Base-by-base conservation (phyloP, 2,888 invertebrate genomes). In the Dexiosoma caninum region DNA sequence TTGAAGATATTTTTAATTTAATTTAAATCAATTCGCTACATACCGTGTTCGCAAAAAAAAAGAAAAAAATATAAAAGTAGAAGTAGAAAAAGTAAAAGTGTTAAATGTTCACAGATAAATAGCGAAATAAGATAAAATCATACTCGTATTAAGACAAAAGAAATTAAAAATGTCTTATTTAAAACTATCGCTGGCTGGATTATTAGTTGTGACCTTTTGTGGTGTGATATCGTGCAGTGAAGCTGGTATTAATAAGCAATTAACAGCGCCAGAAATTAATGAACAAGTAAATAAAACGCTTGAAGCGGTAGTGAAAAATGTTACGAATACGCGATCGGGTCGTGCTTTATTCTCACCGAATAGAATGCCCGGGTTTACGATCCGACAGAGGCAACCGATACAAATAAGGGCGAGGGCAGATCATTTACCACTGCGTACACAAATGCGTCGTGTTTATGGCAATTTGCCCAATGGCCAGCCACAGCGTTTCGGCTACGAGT, bases 381-480 rank as follows among this genome's bases (percentile, higher is more conserved):
- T 83, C 81, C 51, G 84, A 79, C 37, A 69, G 0, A 77, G 84
- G n/a, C 83, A 78, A 55, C 81, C 82, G 0, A 55, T 85, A 9
- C 84, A 86, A 60, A 78, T 86, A 32, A 84, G 83, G 2, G 51
- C 85, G 1, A 84, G 86, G 10, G 78, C 83, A 1, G 88, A 88
- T 72, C 83, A 80, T 51, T 75, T 85, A 2, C 83, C 82, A 0
- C 0, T 71, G 27, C 86, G 83, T 2, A 83, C 84, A 6, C 86
- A 85, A 42, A 74, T 87, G 27, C 85, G 87, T 0, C 85, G 88
- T 2, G 85, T 86, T 4, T 85, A 85, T 8, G 85, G 83, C 57
- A 82, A 80, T 10, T 64, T 84, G 44, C 79, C 83, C 23, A 77
- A 83, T 9, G 70, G 53, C 7, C 78, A 55, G 27, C 77, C 80